Base-by-base conservation (phyloP, 1,140 invertebrate species). In the Rhizoglyphus robini region DNA sequence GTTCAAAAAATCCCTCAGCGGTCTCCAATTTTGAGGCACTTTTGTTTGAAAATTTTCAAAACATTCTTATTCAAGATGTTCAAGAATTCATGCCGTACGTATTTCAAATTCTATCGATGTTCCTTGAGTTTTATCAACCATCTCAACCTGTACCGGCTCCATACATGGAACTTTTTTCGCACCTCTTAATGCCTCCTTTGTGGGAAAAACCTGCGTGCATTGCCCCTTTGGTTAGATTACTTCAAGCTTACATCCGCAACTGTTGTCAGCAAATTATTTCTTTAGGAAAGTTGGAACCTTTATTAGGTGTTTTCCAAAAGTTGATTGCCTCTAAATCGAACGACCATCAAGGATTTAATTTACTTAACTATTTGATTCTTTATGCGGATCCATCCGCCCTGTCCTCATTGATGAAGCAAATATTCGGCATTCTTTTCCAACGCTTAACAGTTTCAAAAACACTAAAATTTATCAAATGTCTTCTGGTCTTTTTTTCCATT, bases 61-160 rank as follows among this genome's bases (percentile, higher is more conserved):
- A 83, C 62, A 93, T 98, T 72, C 78, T 98, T 0, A 86, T 90
- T 70, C 86, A 94, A 76, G 93, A 97, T 76, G 86, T 96, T 61
- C 85, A 92, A 81, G 94, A 97, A 78, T 97, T 97, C 80, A 86
- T 96, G 75, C 94, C 94, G 0, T 97, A 98, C 76, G 88, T 94
- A 36, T 96, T 97, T 75, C 94, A 98, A 88, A 84, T 99, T 73
- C 78, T 97, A 34, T 91, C 92, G 0, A 78, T 97, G 4, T 77
- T 97, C 34, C 80, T 98, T 74, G 92, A 97, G 63, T 86, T 88
- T 67, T 73, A 67, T 2, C 31, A 61, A 2, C 25, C 2, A 13
- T 25, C 18, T 20, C 20, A 51, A 51, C 67, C 69, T 8, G 81
- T 90, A 65, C 83, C 88, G 0, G 86, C 88, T 51, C 81, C 88